Percentiles rank a stretch among this genome's conserved stretches.
Evolutionary conservation across 1,140 invertebrate species (phyloP).

Genomic region (Tetragonula clypearis): DNA sequence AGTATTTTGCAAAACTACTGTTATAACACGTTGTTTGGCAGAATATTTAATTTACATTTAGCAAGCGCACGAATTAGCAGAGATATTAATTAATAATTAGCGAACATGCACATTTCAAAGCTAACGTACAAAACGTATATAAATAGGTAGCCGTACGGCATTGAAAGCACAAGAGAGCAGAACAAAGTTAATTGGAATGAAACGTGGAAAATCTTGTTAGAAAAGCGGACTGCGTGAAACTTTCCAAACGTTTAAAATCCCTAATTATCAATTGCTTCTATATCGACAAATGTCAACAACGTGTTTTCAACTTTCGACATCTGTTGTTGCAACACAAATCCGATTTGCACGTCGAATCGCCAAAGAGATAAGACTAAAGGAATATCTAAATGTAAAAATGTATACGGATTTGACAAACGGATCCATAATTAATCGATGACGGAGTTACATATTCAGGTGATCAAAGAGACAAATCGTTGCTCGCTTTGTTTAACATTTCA

Average conservation of each 20-base stretch:
- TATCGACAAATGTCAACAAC: background rate
- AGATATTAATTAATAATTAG: background rate
- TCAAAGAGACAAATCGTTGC: background rate
- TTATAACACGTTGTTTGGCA: background rate
- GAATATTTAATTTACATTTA: background rate
- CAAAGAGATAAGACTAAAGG: background rate
- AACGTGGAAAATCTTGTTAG: conserved; percentile 9
- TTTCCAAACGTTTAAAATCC: background rate
- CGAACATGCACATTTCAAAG: no score
- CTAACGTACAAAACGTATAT: background rate
- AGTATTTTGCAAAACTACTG: background rate
- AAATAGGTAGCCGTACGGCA: background rate
- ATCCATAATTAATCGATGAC: conserved; percentile 33
- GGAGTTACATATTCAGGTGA: background rate
- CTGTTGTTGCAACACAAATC: background rate
- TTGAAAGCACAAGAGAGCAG: background rate
- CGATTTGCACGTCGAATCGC: background rate
- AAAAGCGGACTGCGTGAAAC: background rate
- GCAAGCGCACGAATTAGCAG: background rate
- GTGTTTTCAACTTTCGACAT: background rate
- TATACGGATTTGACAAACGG: conserved; percentile 1
- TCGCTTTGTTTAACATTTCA: conserved; percentile 47
- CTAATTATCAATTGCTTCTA: conserved; percentile 25
- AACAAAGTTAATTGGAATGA: conserved; percentile 15
- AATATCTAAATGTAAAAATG: background rate